phyloP scores from a whole-genome alignment of 2,113 vertebrate genomes.

The Sylvietta virens region DNA sequence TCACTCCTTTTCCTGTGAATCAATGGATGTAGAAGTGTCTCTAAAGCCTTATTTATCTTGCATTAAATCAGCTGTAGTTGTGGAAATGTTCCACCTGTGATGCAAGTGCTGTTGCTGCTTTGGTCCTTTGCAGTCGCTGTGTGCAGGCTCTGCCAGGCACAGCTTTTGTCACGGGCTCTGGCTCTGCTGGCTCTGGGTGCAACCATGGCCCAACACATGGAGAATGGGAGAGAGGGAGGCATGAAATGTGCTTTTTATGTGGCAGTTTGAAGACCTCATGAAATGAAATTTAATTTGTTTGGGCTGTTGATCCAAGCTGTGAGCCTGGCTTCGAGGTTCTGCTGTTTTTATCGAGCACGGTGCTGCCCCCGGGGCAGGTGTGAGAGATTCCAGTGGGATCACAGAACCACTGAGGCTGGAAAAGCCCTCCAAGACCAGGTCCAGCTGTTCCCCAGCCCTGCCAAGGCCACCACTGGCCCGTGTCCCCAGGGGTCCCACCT shows the following conservation, averaged over 20 bases:
- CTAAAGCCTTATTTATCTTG: constrained; percentile 11
- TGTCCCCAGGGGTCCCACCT: not conserved
- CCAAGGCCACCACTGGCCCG: too few relatives aligned
- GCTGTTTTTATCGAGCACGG: not conserved
- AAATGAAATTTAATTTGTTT: not conserved
- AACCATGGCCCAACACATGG: not conserved
- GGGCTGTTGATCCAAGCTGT: not conserved
- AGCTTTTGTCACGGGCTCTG: not conserved
- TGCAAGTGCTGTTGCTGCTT: not conserved
- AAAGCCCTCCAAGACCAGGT: not conserved
- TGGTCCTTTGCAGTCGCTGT: not conserved
- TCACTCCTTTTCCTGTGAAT: not conserved
- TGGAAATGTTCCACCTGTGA: not conserved
- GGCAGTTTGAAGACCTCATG: not conserved
- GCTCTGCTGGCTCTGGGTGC: not conserved
- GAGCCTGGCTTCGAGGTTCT: not conserved
- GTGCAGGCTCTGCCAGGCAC: not conserved
- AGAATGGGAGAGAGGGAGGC: not conserved
- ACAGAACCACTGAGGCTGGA: not conserved
- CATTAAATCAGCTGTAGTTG: constrained; percentile 11
- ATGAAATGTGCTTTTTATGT: not conserved
- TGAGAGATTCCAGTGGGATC: not conserved
- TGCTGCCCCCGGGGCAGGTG: not conserved
- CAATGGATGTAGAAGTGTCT: not conserved
- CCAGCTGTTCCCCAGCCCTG: not conserved